Evolutionary conservation across 1,140 invertebrate species (phyloP).

Genomic region (Drosophila bipectinata): DNA sequence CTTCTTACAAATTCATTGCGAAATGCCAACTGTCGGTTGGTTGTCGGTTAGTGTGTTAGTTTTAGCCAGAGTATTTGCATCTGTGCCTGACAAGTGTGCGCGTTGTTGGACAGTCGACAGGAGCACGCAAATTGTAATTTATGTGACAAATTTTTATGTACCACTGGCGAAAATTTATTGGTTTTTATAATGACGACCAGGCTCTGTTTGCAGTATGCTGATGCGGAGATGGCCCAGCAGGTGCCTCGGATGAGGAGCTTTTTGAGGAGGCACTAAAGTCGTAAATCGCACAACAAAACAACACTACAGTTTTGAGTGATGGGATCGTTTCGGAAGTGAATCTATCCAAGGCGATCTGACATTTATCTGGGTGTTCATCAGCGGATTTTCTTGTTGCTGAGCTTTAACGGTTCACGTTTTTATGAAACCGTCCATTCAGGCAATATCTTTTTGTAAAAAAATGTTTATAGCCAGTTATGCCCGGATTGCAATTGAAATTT

Average conservation of each 20-base stretch:
- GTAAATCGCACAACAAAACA: neutral
- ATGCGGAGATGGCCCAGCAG: slow-evolving; percentile 26
- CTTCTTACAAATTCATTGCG: slow-evolving; percentile 51
- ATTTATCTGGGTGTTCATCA: slow-evolving; percentile 12
- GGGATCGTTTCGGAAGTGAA: slow-evolving; percentile 19
- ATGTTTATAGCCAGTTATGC: neutral
- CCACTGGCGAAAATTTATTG: slow-evolving; percentile 66
- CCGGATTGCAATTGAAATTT: neutral
- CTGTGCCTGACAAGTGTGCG: slow-evolving; percentile 54
- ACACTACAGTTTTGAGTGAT: slow-evolving; percentile 7
- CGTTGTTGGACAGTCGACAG: slow-evolving; percentile 58
- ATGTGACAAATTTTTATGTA: slow-evolving; percentile 81
- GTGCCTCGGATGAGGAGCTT: slow-evolving; percentile 20
- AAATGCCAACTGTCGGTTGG: slow-evolving; percentile 37
- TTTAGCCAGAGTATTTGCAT: slow-evolving; percentile 16
- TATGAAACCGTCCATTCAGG: neutral
- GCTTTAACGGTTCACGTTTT: slow-evolving; percentile 1
- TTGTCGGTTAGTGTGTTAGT: slow-evolving; percentile 11
- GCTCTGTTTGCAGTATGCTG: slow-evolving; percentile 9
- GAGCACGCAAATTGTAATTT: slow-evolving; percentile 78
- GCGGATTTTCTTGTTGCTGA: neutral
- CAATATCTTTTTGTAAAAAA: neutral
- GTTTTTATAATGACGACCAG: slow-evolving; percentile 30
- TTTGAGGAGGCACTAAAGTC: slow-evolving; percentile 11
- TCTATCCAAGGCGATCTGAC: neutral